phyloP scores from a whole-genome alignment of 2,888 invertebrate species.

The Orthosia cruda region DNA sequence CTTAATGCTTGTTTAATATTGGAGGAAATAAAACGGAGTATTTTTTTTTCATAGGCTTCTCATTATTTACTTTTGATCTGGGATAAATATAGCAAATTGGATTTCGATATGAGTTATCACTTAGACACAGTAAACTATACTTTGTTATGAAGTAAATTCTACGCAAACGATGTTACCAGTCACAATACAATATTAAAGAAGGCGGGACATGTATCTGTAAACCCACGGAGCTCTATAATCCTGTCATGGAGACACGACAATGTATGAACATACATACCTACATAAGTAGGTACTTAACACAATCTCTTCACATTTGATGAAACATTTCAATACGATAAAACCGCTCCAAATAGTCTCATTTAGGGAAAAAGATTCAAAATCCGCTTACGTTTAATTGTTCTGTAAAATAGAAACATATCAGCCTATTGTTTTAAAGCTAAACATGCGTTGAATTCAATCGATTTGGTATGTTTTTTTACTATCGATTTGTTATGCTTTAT shows the following conservation, averaged over 20 bases:
- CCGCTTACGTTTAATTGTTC: no score
- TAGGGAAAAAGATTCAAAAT: no score
- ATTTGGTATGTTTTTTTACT: no score
- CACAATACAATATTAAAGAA: neutral
- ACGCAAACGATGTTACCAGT: neutral
- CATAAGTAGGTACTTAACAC: no score
- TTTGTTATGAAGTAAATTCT: neutral
- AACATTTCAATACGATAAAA: no score
- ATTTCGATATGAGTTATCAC: neutral
- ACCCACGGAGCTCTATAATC: neutral
- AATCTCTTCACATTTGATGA: no score
- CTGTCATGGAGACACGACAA: neutral
- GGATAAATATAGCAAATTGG: neutral
- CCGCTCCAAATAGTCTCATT: no score
- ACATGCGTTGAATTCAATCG: no score
- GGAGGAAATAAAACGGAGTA: neutral
- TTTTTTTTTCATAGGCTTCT: neutral
- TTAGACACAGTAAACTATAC: neutral
- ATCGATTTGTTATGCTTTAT: no score
- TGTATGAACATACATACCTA: no score
- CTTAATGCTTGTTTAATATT: conserved; percentile 2
- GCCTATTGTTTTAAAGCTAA: no score
- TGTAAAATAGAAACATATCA: no score
- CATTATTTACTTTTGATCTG: neutral
- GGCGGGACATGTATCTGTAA: neutral